These are phyloP conservation scores for Saguinus midas DNA, from an alignment of 2,113 vertebrate species.

Conservation along the genomic window DNA sequence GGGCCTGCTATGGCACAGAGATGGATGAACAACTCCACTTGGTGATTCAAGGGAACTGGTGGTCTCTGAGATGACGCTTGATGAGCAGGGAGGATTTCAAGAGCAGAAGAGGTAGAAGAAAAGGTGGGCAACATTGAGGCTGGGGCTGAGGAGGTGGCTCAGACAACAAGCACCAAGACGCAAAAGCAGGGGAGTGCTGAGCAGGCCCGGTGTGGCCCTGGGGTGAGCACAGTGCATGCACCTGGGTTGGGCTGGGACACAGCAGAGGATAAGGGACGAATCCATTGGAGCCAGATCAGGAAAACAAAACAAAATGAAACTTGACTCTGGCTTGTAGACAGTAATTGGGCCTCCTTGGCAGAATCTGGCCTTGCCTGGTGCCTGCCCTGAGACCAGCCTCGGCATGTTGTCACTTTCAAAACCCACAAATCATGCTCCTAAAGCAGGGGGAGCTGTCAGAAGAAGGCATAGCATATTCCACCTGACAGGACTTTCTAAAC, in stretches of 20 bases:
- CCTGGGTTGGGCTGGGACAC: background rate
- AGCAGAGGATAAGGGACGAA: background rate
- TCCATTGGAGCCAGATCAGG: slow-evolving; percentile 1
- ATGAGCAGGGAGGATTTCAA: background rate
- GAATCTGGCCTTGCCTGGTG: background rate
- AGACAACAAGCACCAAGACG: background rate
- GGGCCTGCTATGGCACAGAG: background rate
- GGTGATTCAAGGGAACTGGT: background rate
- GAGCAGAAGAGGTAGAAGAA: background rate
- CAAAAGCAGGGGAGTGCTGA: background rate
- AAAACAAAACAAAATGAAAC: slow-evolving; percentile 37
- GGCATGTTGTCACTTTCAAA: slow-evolving; percentile 41
- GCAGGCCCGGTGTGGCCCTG: accelerated
- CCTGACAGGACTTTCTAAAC: background rate
- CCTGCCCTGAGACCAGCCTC: slow-evolving; percentile 9
- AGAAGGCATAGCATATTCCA: background rate
- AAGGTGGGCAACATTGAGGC: background rate
- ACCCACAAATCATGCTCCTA: background rate
- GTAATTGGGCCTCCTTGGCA: slow-evolving; percentile 31
- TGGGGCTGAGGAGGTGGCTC: background rate
- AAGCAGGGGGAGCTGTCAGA: background rate
- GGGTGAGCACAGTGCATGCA: background rate
- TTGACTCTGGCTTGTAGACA: slow-evolving; percentile 54
- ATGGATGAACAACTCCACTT: background rate
- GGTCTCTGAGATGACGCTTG: background rate